Percentiles rank a stretch among this genome's conserved stretches.
Evolutionary conservation across 2,113 vertebrate genomes (phyloP).

Genomic region (Antechinus stuartii): DNA sequence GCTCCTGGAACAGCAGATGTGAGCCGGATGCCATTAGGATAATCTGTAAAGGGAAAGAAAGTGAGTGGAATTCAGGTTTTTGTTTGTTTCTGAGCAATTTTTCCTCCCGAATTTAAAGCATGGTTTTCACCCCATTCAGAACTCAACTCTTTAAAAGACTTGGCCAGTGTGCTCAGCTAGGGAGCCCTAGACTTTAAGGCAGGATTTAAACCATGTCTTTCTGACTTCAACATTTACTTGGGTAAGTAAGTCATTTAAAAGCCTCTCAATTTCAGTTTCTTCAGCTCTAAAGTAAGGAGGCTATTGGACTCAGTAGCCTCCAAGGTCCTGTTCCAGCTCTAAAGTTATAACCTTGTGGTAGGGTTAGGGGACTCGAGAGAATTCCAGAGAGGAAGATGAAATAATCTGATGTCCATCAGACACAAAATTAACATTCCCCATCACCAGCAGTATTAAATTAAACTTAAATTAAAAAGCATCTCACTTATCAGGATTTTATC

Average conservation of each 20-base stretch:
- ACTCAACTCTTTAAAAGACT: not conserved
- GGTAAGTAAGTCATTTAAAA: not conserved
- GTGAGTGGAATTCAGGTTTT: not conserved
- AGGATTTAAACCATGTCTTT: not conserved
- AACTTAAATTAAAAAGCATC: too few species aligned
- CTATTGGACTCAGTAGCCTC: not conserved
- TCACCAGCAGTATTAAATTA: not conserved
- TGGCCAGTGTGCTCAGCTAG: accelerated
- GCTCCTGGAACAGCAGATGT: slow-evolving; percentile 95
- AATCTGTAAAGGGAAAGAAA: slow-evolving; percentile 85
- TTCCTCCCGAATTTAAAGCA: not conserved
- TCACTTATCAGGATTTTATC: too few species aligned
- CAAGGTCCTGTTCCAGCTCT: not conserved
- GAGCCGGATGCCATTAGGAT: slow-evolving; percentile 96
- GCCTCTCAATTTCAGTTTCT: too few species aligned
- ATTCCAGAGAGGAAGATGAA: not conserved
- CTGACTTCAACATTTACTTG: not conserved
- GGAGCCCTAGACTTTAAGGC: not conserved
- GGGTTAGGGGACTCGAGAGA: not conserved
- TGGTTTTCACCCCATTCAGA: not conserved
- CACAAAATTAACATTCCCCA: too few species aligned
- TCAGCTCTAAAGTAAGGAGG: too few species aligned
- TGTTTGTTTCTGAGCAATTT: not conserved
- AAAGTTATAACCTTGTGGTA: not conserved
- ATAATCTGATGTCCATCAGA: not conserved